Conservation (phyloP, 1,140 invertebrate genomes). For the Leguminivora glycinivorella region DNA sequence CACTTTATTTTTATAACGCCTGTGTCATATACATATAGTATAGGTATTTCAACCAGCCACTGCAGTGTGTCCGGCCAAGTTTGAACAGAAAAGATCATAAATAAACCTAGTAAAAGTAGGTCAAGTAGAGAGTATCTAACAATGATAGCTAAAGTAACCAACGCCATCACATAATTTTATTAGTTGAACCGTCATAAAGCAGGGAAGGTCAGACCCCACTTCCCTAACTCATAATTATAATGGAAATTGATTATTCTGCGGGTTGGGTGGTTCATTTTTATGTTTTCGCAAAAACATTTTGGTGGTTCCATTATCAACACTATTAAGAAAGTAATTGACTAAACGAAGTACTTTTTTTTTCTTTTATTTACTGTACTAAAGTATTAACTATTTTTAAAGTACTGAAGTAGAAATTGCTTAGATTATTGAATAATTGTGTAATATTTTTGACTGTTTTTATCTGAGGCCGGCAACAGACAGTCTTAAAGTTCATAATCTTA, state of each 20-base stretch:
- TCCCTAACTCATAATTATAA: slow-evolving; percentile 20
- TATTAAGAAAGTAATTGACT: background rate
- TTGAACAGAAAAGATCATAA: background rate
- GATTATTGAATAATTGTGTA: no score
- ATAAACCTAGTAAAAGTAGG: background rate
- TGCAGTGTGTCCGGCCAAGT: background rate
- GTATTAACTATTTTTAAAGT: no score
- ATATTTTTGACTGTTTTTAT: no score
- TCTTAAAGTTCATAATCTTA: no score
- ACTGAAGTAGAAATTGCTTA: no score
- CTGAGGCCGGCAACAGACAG: no score
- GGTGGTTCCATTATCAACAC: background rate
- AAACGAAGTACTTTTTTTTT: no score
- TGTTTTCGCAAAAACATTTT: background rate
- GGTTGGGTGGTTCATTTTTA: background rate
- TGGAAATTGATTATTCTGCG: slow-evolving; percentile 30
- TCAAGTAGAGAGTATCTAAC: background rate
- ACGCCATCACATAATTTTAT: slow-evolving; percentile 57
- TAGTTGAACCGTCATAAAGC: slow-evolving; percentile 43
- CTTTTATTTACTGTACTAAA: no score
- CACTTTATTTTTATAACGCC: no score
- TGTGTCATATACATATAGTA: no score
- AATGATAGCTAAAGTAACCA: slow-evolving; percentile 37
- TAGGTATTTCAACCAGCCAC: no score
- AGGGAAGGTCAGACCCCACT: slow-evolving; percentile 5